Base-by-base conservation (phyloP, 2,888 invertebrate genomes). In the Clitarchus hookeri region DNA sequence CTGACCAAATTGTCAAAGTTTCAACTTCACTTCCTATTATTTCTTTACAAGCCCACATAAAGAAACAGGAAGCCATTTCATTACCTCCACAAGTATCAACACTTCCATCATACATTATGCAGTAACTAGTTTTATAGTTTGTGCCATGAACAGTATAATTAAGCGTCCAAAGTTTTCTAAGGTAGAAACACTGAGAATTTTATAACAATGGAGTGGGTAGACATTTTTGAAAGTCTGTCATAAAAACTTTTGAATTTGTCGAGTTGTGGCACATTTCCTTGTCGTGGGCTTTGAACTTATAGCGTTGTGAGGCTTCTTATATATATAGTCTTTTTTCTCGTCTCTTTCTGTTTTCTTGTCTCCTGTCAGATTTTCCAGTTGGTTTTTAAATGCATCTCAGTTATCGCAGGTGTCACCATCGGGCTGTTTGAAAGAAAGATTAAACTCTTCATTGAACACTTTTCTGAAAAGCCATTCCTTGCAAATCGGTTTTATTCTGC, bases 1-100 rank as follows among this genome's bases (percentile, higher is more conserved):
- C 88, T 27, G 88, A 86, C 86, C 87, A 89, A 36, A 88, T 85
- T 84, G 87, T 88, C 78, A 88, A 85, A 84, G 36, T 82, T 84
- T 82, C 88, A 25, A 79, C 53, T 53, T 85, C 85, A 12, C 23
- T 82, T 25, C 26, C 23, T 79, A 85, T 25, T 26, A 27, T 13
- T 36, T 36, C 44, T 78, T 11, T 48, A 3, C 23, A 53, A 6
- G 85, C 82, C 78, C 85, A 85, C 16, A 12, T 80, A n/a, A 44
- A 82, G 25, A 85, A 27, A 23, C 53, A 80, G 16, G 44, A 85
- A 44, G 85, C 27, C 26, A 85, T 85, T 82, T 85, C 82, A n/a
- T 85, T 85, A 13, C 85, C 80, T n/a, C 82, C 80, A 44, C 44
- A 6, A 25, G 82, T 54, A 27, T 26, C 82, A 16, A 27, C 44